These are phyloP conservation scores for Clupea harengus DNA, from an alignment of 2,113 vertebrate genomes.

Conservation along the genomic window DNA sequence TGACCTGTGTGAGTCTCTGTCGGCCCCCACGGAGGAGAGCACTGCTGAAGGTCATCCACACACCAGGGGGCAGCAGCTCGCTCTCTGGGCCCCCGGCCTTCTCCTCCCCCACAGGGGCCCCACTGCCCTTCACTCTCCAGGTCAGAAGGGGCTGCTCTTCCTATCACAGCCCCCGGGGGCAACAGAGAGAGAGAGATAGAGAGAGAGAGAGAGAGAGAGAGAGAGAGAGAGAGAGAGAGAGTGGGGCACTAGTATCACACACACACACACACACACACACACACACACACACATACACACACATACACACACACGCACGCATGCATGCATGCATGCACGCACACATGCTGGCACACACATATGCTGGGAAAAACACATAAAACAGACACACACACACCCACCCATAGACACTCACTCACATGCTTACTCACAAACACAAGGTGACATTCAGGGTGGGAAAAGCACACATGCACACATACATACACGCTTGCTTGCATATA, in stretches of 20 bases:
- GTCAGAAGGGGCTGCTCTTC: constrained; percentile 44
- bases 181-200: not conserved
- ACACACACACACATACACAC: not conserved
- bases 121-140: constrained; percentile 33
- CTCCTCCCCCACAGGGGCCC: constrained; percentile 43
- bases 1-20: constrained; percentile 53
- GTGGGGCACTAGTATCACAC: not conserved
- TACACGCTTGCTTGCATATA: not conserved
- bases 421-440: not conserved
- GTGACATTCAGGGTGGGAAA: not conserved
- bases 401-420: not conserved
- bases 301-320: not conserved
- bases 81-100: constrained; percentile 45
- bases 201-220: no score
- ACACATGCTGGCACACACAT: not conserved
- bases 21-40: constrained; percentile 58
- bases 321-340: not conserved
- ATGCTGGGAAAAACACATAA: no score
- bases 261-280: not conserved
- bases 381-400: not conserved
- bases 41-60: constrained; percentile 68
- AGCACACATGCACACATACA: not conserved
- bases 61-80: constrained; percentile 64
- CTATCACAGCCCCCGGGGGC: constrained; percentile 28
- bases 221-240: not conserved